Evolutionary conservation across 1,140 invertebrate species (phyloP).

Genomic region (Anastrepha ludens): DNA sequence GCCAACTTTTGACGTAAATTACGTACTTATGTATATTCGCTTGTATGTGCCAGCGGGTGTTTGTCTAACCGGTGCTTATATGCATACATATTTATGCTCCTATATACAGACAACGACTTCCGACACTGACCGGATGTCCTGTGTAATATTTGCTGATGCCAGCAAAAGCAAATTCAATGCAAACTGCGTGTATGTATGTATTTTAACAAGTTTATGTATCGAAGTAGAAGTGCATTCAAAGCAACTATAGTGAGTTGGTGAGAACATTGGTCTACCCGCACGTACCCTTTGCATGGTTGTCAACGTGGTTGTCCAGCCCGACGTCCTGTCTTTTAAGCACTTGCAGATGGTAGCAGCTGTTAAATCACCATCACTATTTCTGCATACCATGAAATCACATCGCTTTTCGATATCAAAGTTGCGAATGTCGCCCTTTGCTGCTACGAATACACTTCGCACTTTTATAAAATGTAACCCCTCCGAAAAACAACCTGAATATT

Average conservation of each 20-base stretch:
- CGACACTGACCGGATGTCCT: slow-evolving; percentile 34
- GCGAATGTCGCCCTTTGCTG: not conserved
- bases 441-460: too few relatives aligned
- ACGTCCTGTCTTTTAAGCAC: slow-evolving; percentile 5
- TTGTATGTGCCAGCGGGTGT: not conserved
- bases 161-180: slow-evolving; percentile 2
- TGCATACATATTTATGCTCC: not conserved
- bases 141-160: slow-evolving; percentile 35
- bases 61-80: not conserved
- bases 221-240: not conserved
- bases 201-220: not conserved
- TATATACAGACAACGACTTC: slow-evolving; percentile 7
- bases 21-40: not conserved
- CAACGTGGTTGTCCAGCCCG: not conserved
- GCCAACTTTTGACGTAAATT: not conserved
- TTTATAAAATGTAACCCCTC: too few relatives aligned
- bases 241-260: not conserved
- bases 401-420: not conserved
- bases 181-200: not conserved
- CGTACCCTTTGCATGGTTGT: not conserved
- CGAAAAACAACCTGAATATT: not conserved
- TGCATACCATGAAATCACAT: slow-evolving; percentile 20
- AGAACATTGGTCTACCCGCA: too few relatives aligned
- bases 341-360: slow-evolving; percentile 35
- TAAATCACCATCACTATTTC: not conserved